Evolutionary conservation across 1,140 invertebrate genomes (phyloP).

Genomic region (Stegodyphus mimosarum): DNA sequence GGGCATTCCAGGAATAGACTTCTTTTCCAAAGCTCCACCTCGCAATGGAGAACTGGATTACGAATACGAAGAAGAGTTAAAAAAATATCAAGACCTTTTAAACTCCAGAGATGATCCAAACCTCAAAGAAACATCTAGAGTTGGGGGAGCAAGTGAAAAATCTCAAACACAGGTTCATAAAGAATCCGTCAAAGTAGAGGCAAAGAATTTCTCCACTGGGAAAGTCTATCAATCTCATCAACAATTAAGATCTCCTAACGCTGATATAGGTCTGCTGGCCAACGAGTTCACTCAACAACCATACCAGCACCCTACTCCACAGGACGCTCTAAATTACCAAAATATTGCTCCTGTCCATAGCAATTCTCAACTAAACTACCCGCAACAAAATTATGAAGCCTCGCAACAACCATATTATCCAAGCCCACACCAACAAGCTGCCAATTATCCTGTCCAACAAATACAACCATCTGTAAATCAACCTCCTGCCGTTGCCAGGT

Average conservation of each 20-base stretch:
- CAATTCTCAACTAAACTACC: background rate
- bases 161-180: constrained; percentile 8
- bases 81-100: constrained; percentile 44
- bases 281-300: background rate
- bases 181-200: constrained; percentile 6
- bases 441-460: background rate
- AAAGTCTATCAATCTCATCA: constrained; percentile 18
- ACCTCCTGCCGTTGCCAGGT: constrained; percentile 5
- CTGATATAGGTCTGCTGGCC: background rate
- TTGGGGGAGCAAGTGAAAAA: background rate
- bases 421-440: constrained; percentile 3
- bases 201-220: constrained; percentile 16
- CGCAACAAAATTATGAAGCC: background rate
- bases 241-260: background rate
- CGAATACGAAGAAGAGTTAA: constrained; percentile 48
- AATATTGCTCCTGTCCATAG: background rate
- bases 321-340: background rate
- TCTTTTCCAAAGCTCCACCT: constrained; percentile 4
- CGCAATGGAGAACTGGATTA: constrained; percentile 33
- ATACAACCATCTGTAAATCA: background rate
- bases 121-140: background rate
- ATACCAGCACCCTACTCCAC: background rate
- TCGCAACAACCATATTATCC: background rate
- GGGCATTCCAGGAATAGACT: constrained; percentile 23
- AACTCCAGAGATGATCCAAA: constrained; percentile 17